Evolutionary conservation across 2,888 invertebrate genomes (phyloP), one percentile per base, ranked within the genome.

Genomic region (Ephialtes manifestator): DNA sequence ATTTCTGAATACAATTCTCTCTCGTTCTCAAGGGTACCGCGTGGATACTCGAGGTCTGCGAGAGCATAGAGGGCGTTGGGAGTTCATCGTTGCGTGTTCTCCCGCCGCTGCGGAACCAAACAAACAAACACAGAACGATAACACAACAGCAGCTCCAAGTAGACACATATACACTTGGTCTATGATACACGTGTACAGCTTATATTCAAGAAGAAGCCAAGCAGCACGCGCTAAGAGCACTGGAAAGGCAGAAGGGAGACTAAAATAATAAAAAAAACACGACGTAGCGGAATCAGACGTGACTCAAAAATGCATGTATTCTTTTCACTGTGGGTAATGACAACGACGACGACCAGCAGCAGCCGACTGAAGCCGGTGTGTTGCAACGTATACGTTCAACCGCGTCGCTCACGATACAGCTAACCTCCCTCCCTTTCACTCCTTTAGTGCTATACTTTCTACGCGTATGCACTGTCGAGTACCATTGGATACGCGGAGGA

Each of bases 241-340:
- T 63, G 71, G 55, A 35, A 72, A 74, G 77, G 18, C 48, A 55
- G 13, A 20, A 60, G 43, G 15, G 39, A 24, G 39, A 78, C 35
- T 43, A 43, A 58, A 31, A 31, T 31, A 55, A 53, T 13, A 35
- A 78, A 43, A 46, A 60, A 48, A 48, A 24, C 63, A 20, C 51
- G 51, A 68, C 46, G 35, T 60, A 58, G 58, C 60, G 68, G 84
- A 75, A 76, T 60, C 63, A 76, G 70, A 70, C 77, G 72, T 71
- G 78, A 83, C 70, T 79, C 51, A 70, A 55, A 68, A 70, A 74
- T 68, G 53, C 46, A 79, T 76, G 65, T 77, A 84, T 81, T 84
- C 76, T 79, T 71, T 79, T 71, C 70, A 79, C 68, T 63, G 63
- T 39, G 79, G 77, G 53, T 83, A n/a, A n/a, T n/a, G n/a, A 39